Percentiles rank a stretch among this genome's conserved stretches.
phyloP scores from a whole-genome alignment of 2,888 invertebrate species.

The Sycophila texana region DNA sequence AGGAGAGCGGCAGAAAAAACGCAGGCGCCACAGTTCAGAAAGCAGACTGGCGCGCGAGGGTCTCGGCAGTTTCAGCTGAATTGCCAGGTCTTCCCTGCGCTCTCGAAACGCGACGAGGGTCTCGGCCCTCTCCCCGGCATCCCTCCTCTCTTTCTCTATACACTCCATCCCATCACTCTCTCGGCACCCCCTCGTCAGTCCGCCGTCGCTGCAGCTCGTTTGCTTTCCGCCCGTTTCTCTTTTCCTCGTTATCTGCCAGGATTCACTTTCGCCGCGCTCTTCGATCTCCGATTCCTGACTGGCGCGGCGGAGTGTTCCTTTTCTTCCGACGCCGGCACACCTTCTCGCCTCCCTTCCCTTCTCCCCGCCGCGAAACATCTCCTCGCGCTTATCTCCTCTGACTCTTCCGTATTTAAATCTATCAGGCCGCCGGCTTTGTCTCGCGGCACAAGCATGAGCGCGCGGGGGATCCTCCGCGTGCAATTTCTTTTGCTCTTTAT shows the following conservation, averaged over 20 bases:
- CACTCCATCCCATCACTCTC: neutral
- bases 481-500: neutral
- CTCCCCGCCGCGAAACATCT: neutral
- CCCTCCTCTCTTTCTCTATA: neutral
- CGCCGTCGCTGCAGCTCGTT: neutral
- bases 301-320: neutral
- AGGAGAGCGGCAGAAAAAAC: neutral
- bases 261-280: slow-evolving; percentile 47
- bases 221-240: slow-evolving; percentile 19
- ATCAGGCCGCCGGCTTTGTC: slow-evolving; percentile 38
- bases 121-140: slow-evolving; percentile 15
- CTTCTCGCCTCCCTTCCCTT: neutral
- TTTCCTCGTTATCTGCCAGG: slow-evolving; percentile 52
- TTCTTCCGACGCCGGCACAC: neutral
- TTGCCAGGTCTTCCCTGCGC: slow-evolving; percentile 58
- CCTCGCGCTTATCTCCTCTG: slow-evolving; percentile 26
- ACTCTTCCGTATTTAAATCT: slow-evolving; percentile 46
- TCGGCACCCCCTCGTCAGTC: neutral
- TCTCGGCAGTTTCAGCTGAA: slow-evolving; percentile 63
- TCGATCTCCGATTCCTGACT: slow-evolving; percentile 29
- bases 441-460: neutral
- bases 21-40: neutral
- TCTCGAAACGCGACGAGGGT: slow-evolving; percentile 57
- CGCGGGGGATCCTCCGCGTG: neutral
- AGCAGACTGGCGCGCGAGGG: slow-evolving; percentile 50